Conservation (phyloP, 2,888 invertebrate species). For the Chloroclystis v-ata region DNA sequence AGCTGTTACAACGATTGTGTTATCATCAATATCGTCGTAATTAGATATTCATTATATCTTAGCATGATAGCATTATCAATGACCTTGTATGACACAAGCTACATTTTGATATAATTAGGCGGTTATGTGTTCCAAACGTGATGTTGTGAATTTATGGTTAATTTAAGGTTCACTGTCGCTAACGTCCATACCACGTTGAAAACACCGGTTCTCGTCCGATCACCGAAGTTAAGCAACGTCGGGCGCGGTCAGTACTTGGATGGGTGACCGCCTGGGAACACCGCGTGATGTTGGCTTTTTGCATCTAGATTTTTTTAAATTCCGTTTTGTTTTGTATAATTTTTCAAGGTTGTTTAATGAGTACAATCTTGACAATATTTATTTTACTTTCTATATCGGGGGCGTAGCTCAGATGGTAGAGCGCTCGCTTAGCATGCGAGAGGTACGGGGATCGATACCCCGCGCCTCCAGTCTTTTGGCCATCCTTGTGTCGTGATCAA, state of each 20-base stretch:
- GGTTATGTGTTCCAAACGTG: too few relatives aligned
- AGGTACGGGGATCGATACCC: constrained; percentile 68
- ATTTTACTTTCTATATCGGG: constrained; percentile 10
- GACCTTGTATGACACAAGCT: too few relatives aligned
- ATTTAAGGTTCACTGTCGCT: not conserved
- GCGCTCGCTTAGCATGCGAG: constrained; percentile 79
- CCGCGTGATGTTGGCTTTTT: constrained; percentile 52
- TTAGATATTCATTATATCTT: too few relatives aligned
- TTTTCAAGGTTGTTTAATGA: too few relatives aligned
- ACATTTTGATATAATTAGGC: too few relatives aligned
- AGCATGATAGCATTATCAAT: too few relatives aligned
- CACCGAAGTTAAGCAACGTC: constrained; percentile 70
- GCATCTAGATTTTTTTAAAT: not conserved
- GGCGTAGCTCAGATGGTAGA: constrained; percentile 68
- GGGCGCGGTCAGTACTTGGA: constrained; percentile 63
- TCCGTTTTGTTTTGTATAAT: too few relatives aligned
- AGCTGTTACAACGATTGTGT: too few relatives aligned
- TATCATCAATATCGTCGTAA: too few relatives aligned
- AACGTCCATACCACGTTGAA: constrained; percentile 32
- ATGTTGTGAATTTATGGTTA: too few relatives aligned
- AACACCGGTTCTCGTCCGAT: constrained; percentile 64
- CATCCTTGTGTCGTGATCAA: too few relatives aligned
- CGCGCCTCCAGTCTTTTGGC: constrained; percentile 52
- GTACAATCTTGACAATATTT: too few relatives aligned
- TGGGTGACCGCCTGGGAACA: constrained; percentile 61